Evolutionary conservation across 2,888 invertebrate genomes (phyloP).

Genomic region (Herminia tarsipennalis): DNA sequence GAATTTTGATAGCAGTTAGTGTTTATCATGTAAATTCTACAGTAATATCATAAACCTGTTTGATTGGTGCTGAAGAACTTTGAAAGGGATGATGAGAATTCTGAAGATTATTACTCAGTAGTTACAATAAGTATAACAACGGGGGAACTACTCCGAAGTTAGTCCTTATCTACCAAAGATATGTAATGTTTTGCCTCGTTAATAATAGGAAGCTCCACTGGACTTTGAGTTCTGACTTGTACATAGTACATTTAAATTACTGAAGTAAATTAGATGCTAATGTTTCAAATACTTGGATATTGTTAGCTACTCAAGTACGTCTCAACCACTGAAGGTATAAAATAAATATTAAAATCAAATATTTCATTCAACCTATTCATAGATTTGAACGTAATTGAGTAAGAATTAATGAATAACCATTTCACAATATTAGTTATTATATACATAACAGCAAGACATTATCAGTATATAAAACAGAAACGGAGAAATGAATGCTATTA

Average conservation of each 20-base stretch:
- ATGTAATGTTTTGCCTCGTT: constrained; percentile 20
- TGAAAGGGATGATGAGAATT: constrained; percentile 61
- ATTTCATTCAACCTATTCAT: too few species aligned
- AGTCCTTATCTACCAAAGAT: constrained; percentile 25
- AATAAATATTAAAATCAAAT: too few species aligned
- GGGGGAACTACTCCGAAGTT: constrained; percentile 32
- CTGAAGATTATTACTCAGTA: constrained; percentile 39
- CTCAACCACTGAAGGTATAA: too few species aligned
- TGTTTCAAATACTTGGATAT: too few species aligned
- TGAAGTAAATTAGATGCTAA: too few species aligned
- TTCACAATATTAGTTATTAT: too few species aligned
- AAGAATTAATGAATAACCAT: too few species aligned
- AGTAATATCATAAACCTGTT: constrained; percentile 83
- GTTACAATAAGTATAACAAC: constrained; percentile 26
- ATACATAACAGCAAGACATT: too few species aligned
- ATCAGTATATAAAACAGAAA: constrained; percentile 28
- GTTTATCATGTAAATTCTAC: constrained; percentile 83
- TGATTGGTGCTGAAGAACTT: constrained; percentile 77
- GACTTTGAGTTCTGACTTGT: too few species aligned
- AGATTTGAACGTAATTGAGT: too few species aligned
- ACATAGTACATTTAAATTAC: too few species aligned
- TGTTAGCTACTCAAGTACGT: too few species aligned
- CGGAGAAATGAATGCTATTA: constrained; percentile 35
- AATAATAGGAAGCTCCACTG: background rate
- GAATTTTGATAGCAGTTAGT: constrained; percentile 75